phyloP scores from a whole-genome alignment of 2,113 vertebrate genomes.

The Xenopus borealis region DNA sequence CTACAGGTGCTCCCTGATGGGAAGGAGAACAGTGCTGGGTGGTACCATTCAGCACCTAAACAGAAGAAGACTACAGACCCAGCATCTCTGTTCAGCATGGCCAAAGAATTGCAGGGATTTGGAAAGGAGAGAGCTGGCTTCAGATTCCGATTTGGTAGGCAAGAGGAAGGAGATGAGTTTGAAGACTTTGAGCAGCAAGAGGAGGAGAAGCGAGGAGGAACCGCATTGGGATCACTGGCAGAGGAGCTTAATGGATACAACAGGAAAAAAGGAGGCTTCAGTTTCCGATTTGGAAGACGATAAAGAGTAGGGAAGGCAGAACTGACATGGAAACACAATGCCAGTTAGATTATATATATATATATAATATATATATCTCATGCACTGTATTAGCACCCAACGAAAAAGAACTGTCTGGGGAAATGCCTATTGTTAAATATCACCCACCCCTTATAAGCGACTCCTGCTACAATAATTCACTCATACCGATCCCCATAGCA shows the following conservation, averaged over 20 bases:
- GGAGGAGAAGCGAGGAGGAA: background rate
- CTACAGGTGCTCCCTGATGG: background rate
- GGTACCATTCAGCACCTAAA: background rate
- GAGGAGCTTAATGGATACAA: slow-evolving; percentile 59
- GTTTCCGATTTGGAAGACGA: slow-evolving; percentile 66
- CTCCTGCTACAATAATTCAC: too few relatives aligned
- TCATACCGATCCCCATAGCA: background rate
- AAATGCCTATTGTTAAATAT: background rate
- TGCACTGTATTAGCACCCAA: background rate
- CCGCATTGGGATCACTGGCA: slow-evolving; percentile 48
- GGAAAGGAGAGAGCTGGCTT: slow-evolving; percentile 17
- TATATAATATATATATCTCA: slow-evolving; percentile 17
- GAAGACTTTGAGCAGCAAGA: background rate
- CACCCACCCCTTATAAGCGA: too few relatives aligned
- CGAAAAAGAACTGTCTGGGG: background rate
- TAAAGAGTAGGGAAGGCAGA: background rate
- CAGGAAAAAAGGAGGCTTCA: slow-evolving; percentile 65
- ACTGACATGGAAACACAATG: background rate
- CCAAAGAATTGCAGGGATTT: slow-evolving; percentile 45
- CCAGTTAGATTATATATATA: slow-evolving; percentile 12
- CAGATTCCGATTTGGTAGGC: slow-evolving; percentile 40
- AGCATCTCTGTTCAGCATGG: slow-evolving; percentile 30
- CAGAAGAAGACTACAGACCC: slow-evolving; percentile 11
- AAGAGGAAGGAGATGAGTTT: rapidly evolving
- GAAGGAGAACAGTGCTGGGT: rapidly evolving